These are phyloP conservation scores for Antheraea mylitta DNA, from an alignment of 1,140 invertebrate genomes.

Conservation along the genomic window DNA sequence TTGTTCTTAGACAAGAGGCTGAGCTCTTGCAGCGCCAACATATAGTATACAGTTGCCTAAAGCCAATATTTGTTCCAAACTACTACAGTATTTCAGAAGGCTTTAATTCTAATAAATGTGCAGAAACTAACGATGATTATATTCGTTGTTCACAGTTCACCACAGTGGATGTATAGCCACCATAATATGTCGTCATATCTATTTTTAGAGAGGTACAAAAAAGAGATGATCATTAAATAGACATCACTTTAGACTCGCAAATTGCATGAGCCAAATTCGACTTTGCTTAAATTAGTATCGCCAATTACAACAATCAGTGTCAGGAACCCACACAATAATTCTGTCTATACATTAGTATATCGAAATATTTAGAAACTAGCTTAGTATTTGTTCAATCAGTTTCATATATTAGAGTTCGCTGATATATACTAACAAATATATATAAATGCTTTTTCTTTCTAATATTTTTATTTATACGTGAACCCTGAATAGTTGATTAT, in stretches of 20 bases:
- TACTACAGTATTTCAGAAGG: too few species aligned
- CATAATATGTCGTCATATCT: background rate
- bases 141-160: background rate
- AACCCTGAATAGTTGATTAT: too few species aligned
- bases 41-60: too few species aligned
- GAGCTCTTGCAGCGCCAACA: too few species aligned
- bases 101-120: too few species aligned
- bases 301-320: background rate
- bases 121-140: too few species aligned
- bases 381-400: background rate
- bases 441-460: too few species aligned
- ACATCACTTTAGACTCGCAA: background rate
- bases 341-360: background rate
- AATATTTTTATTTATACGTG: too few species aligned
- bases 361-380: background rate
- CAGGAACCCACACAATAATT: background rate
- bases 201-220: background rate
- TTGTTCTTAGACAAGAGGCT: too few species aligned
- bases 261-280: background rate
- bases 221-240: background rate
- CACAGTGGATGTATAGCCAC: background rate
- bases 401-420: too few species aligned
- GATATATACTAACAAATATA: too few species aligned
- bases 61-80: too few species aligned
- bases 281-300: background rate